Evolutionary conservation across 1,140 invertebrate species (phyloP).

Genomic region (Dolichoris vasculosae): DNA sequence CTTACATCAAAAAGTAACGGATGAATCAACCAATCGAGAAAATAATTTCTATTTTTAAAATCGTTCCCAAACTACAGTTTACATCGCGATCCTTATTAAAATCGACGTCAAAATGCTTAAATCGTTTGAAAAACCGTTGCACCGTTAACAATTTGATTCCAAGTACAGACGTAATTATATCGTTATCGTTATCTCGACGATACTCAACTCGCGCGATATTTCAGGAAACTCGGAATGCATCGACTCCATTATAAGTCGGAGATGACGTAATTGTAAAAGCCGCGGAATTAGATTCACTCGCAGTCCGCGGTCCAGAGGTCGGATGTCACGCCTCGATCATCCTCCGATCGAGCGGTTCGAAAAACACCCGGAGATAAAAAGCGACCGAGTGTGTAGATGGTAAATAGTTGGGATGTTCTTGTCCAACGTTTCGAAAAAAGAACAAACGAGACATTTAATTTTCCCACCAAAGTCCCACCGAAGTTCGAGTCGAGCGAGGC

Average conservation of each 20-base stretch:
- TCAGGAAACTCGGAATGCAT: no score
- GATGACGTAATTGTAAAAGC: neutral
- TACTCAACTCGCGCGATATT: no score
- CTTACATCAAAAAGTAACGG: no score
- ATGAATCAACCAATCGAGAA: no score
- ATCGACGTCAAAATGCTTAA: no score
- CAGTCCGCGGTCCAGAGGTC: neutral
- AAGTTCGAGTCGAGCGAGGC: conserved; percentile 50
- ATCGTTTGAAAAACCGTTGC: no score
- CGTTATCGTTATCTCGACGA: no score
- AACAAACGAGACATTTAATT: conserved; percentile 65
- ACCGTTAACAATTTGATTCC: no score
- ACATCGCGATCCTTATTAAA: no score
- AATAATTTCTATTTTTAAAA: no score
- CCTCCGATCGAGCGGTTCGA: neutral
- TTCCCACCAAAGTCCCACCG: conserved; percentile 64
- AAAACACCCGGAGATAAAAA: neutral
- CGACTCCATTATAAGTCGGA: neutral
- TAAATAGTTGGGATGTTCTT: conserved; percentile 28
- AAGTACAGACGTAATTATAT: no score
- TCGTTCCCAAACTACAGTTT: no score
- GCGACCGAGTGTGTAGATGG: neutral
- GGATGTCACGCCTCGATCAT: neutral
- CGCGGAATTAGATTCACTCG: neutral
- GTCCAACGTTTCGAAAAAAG: conserved; percentile 53